A percentile compares a stretch with the other conserved stretches of the same genome.
Evolutionary conservation across 2,797 vertebrate genomes (phyloP).

Genomic region (Champsocephalus gunnari): DNA sequence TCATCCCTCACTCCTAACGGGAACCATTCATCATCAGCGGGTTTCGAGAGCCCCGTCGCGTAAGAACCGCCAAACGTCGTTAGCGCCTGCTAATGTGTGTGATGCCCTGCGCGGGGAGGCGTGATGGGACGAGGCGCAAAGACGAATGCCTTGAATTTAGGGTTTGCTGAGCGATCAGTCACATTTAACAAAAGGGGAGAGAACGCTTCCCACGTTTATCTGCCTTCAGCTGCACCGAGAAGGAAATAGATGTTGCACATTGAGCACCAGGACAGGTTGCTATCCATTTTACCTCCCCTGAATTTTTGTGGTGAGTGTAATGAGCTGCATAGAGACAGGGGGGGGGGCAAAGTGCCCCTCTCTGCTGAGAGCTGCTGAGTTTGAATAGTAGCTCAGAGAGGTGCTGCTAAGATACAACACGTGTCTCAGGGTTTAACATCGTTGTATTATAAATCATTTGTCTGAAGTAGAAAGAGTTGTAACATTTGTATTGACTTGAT

Average conservation of each 20-base stretch:
- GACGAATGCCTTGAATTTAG: slow-evolving; percentile 39
- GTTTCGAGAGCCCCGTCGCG: slow-evolving; percentile 33
- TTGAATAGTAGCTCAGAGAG: not conserved
- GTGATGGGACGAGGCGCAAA: slow-evolving; percentile 22
- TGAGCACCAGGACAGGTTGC: not conserved
- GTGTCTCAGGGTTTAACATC: too few relatives aligned
- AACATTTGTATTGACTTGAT: too few relatives aligned
- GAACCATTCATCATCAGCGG: slow-evolving; percentile 57
- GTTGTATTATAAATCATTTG: not conserved
- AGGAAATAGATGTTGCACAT: slow-evolving; percentile 1
- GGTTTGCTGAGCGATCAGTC: not conserved
- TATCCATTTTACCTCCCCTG: not conserved
- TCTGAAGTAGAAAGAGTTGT: too few relatives aligned
- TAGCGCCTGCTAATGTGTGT: slow-evolving; percentile 66
- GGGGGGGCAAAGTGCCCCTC: not conserved
- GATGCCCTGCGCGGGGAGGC: slow-evolving; percentile 29
- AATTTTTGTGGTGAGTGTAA: not conserved
- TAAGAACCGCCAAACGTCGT: slow-evolving; percentile 37
- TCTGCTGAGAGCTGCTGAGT: too few relatives aligned
- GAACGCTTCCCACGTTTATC: not conserved
- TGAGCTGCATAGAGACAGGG: not conserved
- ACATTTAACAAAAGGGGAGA: slow-evolving; percentile 7
- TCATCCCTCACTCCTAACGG: slow-evolving; percentile 67
- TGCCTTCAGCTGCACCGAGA: not conserved
- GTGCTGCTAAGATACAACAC: not conserved